phyloP scores from a whole-genome alignment of 2,797 vertebrate species.

The Rhincodon typus region DNA sequence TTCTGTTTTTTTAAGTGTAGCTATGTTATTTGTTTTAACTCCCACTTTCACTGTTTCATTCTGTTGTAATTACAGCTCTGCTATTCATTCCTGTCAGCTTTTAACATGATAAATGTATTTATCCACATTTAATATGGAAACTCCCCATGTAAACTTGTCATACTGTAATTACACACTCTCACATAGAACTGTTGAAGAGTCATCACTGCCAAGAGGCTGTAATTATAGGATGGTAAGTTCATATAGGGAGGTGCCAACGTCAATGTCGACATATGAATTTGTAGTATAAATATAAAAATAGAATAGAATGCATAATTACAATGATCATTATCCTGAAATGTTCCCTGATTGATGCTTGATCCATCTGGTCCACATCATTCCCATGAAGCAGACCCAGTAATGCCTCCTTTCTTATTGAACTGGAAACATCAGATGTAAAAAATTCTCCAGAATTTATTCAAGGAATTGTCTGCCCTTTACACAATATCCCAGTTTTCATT shows the following conservation, averaged over 20 bases:
- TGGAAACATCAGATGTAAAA: no score
- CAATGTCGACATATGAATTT: neutral
- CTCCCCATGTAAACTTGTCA: neutral
- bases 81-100: neutral
- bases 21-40: neutral
- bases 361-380: no score
- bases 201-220: neutral
- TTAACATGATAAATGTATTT: neutral
- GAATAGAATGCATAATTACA: neutral
- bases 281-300: neutral
- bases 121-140: neutral
- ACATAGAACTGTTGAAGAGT: neutral
- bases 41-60: conserved; percentile 2
- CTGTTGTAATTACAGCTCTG: neutral
- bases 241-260: neutral
- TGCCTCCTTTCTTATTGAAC: no score
- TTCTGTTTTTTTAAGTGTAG: neutral
- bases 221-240: neutral
- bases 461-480: no score
- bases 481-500: no score
- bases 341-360: no score
- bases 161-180: neutral
- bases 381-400: no score
- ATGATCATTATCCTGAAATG: no score
- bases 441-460: no score